A percentile compares a stretch with the other conserved stretches of the same genome.
Conservation (phyloP, 2,113 vertebrate species). For the Rhinolophus ferrumequinum region DNA sequence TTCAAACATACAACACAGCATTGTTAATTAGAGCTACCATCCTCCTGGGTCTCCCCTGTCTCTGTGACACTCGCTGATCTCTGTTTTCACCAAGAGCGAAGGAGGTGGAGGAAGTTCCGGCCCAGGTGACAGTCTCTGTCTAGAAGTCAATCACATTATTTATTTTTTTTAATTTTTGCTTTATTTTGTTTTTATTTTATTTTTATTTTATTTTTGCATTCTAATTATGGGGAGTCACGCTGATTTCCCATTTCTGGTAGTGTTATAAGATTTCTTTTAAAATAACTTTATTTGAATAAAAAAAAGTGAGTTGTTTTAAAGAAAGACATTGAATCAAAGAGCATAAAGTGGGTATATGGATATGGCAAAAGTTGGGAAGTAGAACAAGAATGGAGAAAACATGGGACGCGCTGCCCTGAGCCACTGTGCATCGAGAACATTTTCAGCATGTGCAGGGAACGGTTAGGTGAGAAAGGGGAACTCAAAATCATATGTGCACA, state of each 20-base stretch:
- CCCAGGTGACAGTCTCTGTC: background rate
- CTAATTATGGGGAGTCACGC: background rate
- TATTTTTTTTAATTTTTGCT: background rate
- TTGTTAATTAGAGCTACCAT: background rate
- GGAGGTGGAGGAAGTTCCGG: background rate
- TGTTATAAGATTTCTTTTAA: background rate
- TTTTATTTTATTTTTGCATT: background rate
- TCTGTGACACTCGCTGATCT: background rate
- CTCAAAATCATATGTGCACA: fast-evolving
- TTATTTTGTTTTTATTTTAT: background rate
- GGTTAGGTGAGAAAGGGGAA: background rate
- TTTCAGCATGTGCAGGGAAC: background rate
- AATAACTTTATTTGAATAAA: background rate
- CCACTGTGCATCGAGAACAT: background rate
- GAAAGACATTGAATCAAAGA: background rate
- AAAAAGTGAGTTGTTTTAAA: background rate
- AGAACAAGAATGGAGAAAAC: too few relatives aligned
- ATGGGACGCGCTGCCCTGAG: too few relatives aligned
- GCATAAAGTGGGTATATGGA: background rate
- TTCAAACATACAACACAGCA: background rate
- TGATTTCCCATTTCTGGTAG: background rate
- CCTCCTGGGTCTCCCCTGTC: background rate
- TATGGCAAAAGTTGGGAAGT: background rate
- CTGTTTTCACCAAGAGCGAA: background rate
- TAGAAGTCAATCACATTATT: background rate